These are phyloP conservation scores for Conus betulinus DNA, from an alignment of 1,140 invertebrate genomes.

Conservation along the genomic window DNA sequence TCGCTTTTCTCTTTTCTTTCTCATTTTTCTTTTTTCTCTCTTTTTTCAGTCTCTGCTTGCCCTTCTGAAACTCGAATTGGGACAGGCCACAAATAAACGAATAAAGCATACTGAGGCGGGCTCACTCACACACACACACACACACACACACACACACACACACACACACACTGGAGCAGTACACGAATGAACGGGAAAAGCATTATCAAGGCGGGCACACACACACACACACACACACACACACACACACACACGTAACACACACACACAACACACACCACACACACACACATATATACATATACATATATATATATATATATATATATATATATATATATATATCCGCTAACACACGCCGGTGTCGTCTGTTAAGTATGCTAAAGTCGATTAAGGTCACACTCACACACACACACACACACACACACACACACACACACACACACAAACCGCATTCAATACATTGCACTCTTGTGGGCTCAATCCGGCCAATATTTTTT, in stretches of 20 bases:
- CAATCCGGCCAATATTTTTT: no score
- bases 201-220: not conserved
- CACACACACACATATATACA: no score
- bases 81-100: not conserved
- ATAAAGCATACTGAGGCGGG: not conserved
- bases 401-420: not conserved
- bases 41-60: not conserved
- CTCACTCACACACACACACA: not conserved
- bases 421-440: conserved; percentile 2
- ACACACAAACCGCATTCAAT: no score
- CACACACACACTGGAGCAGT: conserved; percentile 7
- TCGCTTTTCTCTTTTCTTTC: not conserved
- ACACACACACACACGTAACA: conserved; percentile 15
- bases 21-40: not conserved
- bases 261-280: conserved; percentile 15
- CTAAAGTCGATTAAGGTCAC: not conserved
- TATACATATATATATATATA: conserved; percentile 18
- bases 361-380: no score
- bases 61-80: not conserved
- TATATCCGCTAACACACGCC: not conserved
- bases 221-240: not conserved
- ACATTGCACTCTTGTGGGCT: no score
- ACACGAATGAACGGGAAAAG: no score
- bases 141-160: conserved; percentile 24
- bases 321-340: conserved; percentile 18